Evolutionary conservation across 2,113 vertebrate genomes (phyloP), one percentile per base, ranked within the genome.

Genomic region (Cariama cristata): DNA sequence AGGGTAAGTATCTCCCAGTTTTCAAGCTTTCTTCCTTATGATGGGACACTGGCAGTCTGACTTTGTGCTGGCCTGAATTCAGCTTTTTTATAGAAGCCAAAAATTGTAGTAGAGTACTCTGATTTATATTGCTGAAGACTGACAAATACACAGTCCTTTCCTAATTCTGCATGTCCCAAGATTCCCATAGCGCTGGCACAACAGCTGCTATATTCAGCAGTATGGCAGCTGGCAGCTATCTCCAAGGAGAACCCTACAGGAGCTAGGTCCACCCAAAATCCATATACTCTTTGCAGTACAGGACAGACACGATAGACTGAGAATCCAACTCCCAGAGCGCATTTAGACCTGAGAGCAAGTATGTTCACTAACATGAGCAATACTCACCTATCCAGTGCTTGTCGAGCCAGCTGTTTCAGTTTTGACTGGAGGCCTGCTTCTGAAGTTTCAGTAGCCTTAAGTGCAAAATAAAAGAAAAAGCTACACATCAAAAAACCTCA

Each of bases 351-450:
- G 16, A 76, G 20, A 74, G 26, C 16, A 66, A 69, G 15, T 9
- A 22, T 1, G 5, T 38, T 49, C 33, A 28, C 23, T 38, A 67
- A 35, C 18, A 27, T 5, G 4, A 52, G 44, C 53, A 64, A 59
- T 28, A 81, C 95, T 95, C 97, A 99, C 99, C 99, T 99, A 80
- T 99, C 99, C 72, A 99, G 97, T 10, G 99, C 99, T 95, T 99
- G 99, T n/a, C 99, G 99, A 67, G 99, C 99, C 93, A 99, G 93
- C 97, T 99, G 99, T 96, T 99, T 99, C 98, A 99, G 98, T 97
- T 99, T 99, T 79, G 96, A 98, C 98, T 99, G 99, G 52, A 99
- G 98, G 14, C 96, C 96, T 97, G 98, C 98, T 97, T 99, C 99
- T 33, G 99, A 98, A 38, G 99, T 99, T 97, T 99, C 99, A 82